phyloP scores from a whole-genome alignment of 2,797 vertebrate species.

The Toxotes lorentzi region DNA sequence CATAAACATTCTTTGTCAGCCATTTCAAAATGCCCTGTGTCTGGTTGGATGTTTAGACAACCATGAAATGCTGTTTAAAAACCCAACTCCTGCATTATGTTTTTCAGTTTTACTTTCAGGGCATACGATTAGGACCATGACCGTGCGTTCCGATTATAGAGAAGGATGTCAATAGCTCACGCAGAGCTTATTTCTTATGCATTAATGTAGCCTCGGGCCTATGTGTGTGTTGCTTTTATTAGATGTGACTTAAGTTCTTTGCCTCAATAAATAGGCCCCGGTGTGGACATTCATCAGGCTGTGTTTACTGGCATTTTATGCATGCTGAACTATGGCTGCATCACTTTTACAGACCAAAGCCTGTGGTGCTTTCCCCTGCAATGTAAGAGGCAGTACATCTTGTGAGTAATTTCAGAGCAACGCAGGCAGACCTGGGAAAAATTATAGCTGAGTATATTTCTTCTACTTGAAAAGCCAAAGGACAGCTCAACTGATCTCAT shows the following conservation, averaged over 20 bases:
- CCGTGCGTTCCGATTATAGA: constrained; percentile 53
- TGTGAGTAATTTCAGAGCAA: constrained; percentile 61
- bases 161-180: constrained; percentile 69
- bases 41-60: constrained; percentile 62
- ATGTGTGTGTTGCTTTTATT: constrained; percentile 67
- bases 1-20: constrained; percentile 54
- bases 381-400: constrained; percentile 58
- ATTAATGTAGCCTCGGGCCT: constrained; percentile 67
- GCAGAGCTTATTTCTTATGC: constrained; percentile 68
- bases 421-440: constrained; percentile 35
- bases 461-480: constrained; percentile 58
- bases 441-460: constrained; percentile 46
- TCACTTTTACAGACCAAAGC: constrained; percentile 67
- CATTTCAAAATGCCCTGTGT: constrained; percentile 54
- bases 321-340: constrained; percentile 69
- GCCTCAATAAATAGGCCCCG: constrained; percentile 65
- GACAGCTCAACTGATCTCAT: constrained; percentile 63
- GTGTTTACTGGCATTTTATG: constrained; percentile 74
- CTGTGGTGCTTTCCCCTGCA: constrained; percentile 63
- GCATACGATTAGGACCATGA: constrained; percentile 65
- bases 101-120: constrained; percentile 65
- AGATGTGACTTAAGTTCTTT: constrained; percentile 78
- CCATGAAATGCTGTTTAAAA: constrained; percentile 76
- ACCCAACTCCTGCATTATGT: constrained; percentile 55
- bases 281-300: constrained; percentile 74